phyloP scores from a whole-genome alignment of 2,888 invertebrate species.

The Aproaerema taeniolella region DNA sequence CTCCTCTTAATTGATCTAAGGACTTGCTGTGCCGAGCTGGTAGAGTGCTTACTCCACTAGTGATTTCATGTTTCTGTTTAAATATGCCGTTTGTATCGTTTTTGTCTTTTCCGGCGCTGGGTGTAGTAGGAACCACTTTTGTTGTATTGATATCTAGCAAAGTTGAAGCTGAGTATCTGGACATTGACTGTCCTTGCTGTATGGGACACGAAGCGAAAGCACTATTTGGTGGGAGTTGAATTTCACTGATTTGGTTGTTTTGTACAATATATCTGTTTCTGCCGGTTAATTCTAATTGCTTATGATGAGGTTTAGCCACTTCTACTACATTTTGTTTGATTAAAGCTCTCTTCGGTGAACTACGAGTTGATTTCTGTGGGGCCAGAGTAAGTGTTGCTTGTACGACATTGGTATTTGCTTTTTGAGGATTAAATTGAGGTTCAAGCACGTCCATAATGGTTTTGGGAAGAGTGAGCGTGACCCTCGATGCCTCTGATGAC shows the following conservation, averaged over 20 bases:
- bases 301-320: conserved; percentile 56
- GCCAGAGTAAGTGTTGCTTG: conserved; percentile 81
- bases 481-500: conserved; percentile 76
- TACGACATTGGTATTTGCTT: conserved; percentile 69
- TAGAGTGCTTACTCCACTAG: conserved; percentile 72
- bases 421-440: conserved; percentile 72
- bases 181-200: conserved; percentile 68
- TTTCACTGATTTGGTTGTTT: conserved; percentile 73
- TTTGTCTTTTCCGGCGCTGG: conserved; percentile 47
- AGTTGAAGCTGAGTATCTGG: conserved; percentile 79
- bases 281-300: conserved; percentile 67
- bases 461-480: conserved; percentile 72
- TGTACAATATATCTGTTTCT: conserved; percentile 72
- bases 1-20: conserved; percentile 85
- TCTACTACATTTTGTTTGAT: conserved; percentile 66
- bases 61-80: conserved; percentile 58
- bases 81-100: conserved; percentile 47
- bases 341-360: conserved; percentile 65
- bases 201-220: conserved; percentile 61
- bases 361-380: conserved; percentile 71
- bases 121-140: conserved; percentile 39
- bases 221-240: conserved; percentile 63
- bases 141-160: conserved; percentile 63
- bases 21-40: conserved; percentile 89
- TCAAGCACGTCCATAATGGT: conserved; percentile 74